These are phyloP conservation scores for Gadopsis marmoratus DNA, from an alignment of 2,797 vertebrate species.

Conservation along the genomic window DNA sequence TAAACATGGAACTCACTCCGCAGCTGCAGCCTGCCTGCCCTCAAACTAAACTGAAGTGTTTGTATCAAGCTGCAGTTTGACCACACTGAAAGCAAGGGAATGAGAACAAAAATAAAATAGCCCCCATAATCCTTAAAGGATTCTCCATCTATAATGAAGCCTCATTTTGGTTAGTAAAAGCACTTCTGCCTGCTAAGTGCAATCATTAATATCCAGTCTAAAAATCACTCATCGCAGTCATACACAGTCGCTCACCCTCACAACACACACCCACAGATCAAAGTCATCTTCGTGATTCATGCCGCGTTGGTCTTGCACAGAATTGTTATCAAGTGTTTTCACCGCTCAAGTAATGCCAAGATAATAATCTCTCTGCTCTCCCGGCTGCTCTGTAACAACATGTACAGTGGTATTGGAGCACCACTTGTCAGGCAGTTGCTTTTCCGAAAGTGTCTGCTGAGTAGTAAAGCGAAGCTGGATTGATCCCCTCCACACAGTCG, in stretches of 20 bases:
- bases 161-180: constrained; percentile 43
- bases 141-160: background rate
- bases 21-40: constrained; percentile 25
- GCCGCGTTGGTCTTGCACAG: constrained; percentile 50
- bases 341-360: constrained; percentile 65
- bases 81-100: background rate
- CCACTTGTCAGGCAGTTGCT: constrained; percentile 60
- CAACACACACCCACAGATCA: constrained; percentile 64
- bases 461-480: constrained; percentile 59
- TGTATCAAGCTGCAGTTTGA: constrained; percentile 29
- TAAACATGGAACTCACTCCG: constrained; percentile 58
- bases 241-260: constrained; percentile 36
- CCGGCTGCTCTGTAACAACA: constrained; percentile 70
- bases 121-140: constrained; percentile 11
- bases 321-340: constrained; percentile 71
- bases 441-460: constrained; percentile 55
- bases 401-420: constrained; percentile 58
- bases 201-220: constrained; percentile 62
- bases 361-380: constrained; percentile 69
- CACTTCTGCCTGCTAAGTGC: constrained; percentile 58
- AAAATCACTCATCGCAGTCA: constrained; percentile 56
- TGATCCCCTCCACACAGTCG: constrained; percentile 63
- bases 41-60: constrained; percentile 37
- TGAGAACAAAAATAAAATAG: constrained; percentile 6
- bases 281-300: constrained; percentile 60